Conservation (phyloP, 2,888 invertebrate species). For the Drosophila helvetica region DNA sequence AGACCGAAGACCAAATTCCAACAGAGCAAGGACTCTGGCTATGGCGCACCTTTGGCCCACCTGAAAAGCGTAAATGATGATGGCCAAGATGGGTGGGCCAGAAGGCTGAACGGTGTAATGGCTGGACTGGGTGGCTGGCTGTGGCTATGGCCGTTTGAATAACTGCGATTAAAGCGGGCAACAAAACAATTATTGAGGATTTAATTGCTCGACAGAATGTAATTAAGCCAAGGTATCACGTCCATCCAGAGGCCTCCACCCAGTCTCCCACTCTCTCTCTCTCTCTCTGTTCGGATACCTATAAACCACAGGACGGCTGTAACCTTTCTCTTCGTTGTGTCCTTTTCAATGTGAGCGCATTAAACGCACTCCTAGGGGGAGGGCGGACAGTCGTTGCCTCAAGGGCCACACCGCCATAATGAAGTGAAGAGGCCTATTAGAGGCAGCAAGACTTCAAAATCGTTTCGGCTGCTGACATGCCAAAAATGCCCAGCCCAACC, state of each 20-base stretch:
- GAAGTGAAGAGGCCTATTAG: conserved; percentile 64
- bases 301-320: conserved; percentile 59
- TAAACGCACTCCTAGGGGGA: conserved; percentile 58
- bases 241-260: conserved; percentile 10
- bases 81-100: not conserved
- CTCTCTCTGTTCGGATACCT: conserved; percentile 16
- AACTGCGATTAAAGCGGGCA: conserved; percentile 74
- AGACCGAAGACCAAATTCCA: conserved; percentile 38
- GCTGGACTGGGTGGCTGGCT: not conserved
- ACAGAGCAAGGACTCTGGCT: conserved; percentile 25
- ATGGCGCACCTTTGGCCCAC: conserved; percentile 56
- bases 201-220: conserved; percentile 76
- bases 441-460: conserved; percentile 52
- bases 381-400: conserved; percentile 21
- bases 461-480: conserved; percentile 41
- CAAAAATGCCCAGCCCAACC: conserved; percentile 31
- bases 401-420: conserved; percentile 40
- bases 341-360: conserved; percentile 53
- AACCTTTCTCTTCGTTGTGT: conserved; percentile 14
- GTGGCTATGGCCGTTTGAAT: conserved; percentile 63
- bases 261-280: conserved; percentile 8
- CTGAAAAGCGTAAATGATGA: conserved; percentile 34
- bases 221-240: conserved; percentile 74
- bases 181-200: conserved; percentile 79
- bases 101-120: not conserved